Evolutionary conservation across 2,113 vertebrate genomes (phyloP), one percentile per base, ranked within the genome.

Genomic region (Fregata magnificens): DNA sequence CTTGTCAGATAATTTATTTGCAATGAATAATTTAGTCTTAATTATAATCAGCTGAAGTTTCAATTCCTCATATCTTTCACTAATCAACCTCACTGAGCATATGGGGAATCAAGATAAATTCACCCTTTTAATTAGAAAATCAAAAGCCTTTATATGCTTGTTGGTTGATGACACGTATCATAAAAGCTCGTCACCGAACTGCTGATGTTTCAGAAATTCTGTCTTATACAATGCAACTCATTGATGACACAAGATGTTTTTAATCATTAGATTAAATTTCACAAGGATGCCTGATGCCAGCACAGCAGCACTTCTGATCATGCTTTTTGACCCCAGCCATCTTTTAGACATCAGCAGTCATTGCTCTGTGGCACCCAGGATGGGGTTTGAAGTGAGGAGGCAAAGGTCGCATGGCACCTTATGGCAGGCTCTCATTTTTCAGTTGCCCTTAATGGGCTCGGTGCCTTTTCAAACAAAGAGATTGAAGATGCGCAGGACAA

Each of bases 11-110:
- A 91, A 94, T 55, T 93, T 82, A 78, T 95, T 97, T 88, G 50
- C 72, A 72, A 65, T 86, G n/a, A 96, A 95, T 96, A 91, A 93
- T 93, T 95, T 90, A 85, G 50, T 77, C 86, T 87, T 94, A 95
- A 92, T 95, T 94, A 90, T 77, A 87, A 87, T 91, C 92, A 97
- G 61, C 65, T 84, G 7, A 92, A 87, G 66, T 82, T 95, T 91
- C 92, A 92, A 92, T 91, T 59, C 45, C 28, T 74, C 85, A 24
- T 61, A 76, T 94, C 86, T 94, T 97, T 88, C 81, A 72, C 81
- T 95, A 89, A 95, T 74, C 94, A 95, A 69, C 79, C 77, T 82
- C 66, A 77, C 47, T 92, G 69, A 89, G 62, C 77, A 61, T 95
- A 86, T 49, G 65, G 25, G 36, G 44, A 95, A 95, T 92, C 86